Conservation (phyloP, 2,113 vertebrate genomes). For the Prinia subflava region DNA sequence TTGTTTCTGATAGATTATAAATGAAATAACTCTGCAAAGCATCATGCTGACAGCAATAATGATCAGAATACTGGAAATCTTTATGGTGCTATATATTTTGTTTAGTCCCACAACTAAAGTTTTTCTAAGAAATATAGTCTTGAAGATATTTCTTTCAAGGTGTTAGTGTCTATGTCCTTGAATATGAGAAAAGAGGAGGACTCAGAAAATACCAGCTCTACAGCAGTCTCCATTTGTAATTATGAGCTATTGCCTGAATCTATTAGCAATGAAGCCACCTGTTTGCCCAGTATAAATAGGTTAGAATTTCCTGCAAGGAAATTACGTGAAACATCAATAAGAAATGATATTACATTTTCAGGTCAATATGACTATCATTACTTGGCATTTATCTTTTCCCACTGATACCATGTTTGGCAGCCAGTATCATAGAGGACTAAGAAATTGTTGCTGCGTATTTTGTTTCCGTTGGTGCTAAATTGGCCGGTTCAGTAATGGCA, state of each 20-base stretch:
- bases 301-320: constrained; percentile 50
- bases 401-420: constrained; percentile 26
- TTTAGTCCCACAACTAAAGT: background rate
- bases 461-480: constrained; percentile 26
- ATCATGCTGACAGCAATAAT: background rate
- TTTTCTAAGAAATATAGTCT: background rate
- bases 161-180: background rate
- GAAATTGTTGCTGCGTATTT: constrained; percentile 38
- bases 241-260: constrained; percentile 15
- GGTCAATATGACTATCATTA: constrained; percentile 43
- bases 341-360: constrained; percentile 23
- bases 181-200: background rate
- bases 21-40: background rate
- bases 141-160: background rate
- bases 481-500: background rate
- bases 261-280: constrained; percentile 34
- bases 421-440: background rate
- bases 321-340: constrained; percentile 50
- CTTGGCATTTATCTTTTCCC: constrained; percentile 42
- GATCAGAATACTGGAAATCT: background rate
- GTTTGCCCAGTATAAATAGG: constrained; percentile 47
- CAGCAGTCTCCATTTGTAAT: constrained; percentile 33
- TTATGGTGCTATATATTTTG: background rate
- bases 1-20: background rate
- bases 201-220: background rate